phyloP scores from a whole-genome alignment of 2,113 vertebrate genomes.

The Balaeniceps rex region DNA sequence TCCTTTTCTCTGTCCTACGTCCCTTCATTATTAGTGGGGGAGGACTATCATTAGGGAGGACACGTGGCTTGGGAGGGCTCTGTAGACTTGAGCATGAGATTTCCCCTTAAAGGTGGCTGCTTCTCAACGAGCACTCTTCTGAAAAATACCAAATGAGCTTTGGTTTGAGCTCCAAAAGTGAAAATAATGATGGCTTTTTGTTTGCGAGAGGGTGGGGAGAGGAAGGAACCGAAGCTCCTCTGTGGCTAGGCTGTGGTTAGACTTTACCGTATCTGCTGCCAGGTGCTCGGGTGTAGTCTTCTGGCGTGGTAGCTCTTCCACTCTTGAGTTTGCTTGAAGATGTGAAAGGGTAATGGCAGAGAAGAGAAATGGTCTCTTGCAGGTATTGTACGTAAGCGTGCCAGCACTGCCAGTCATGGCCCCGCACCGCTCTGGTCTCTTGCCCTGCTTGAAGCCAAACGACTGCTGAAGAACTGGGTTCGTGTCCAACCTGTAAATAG shows the following conservation, averaged over 20 bases:
- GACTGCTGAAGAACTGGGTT: not conserved
- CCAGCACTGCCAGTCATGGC: not conserved
- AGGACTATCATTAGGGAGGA: too few relatives aligned
- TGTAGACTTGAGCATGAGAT: not conserved
- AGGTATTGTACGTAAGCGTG: fast-evolving
- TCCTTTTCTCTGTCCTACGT: not conserved
- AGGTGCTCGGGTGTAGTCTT: not conserved
- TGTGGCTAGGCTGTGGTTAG: not conserved
- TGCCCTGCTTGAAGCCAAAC: not conserved
- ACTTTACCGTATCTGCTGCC: not conserved
- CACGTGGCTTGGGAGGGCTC: not conserved
- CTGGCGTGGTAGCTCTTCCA: not conserved
- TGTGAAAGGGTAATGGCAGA: not conserved
- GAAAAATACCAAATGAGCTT: not conserved
- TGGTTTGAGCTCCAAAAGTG: not conserved
- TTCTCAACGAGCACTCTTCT: not conserved
- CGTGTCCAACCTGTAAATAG: not conserved
- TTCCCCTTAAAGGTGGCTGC: not conserved
- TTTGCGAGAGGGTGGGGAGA: not conserved
- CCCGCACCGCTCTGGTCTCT: fast-evolving
- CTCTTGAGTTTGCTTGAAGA: not conserved
- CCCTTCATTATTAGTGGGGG: not conserved
- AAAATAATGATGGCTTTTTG: not conserved
- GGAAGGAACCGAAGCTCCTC: not conserved
- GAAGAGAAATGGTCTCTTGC: not conserved